Evolutionary conservation across 1,140 invertebrate genomes (phyloP).

Genomic region (Neoseiulus cucumeris): DNA sequence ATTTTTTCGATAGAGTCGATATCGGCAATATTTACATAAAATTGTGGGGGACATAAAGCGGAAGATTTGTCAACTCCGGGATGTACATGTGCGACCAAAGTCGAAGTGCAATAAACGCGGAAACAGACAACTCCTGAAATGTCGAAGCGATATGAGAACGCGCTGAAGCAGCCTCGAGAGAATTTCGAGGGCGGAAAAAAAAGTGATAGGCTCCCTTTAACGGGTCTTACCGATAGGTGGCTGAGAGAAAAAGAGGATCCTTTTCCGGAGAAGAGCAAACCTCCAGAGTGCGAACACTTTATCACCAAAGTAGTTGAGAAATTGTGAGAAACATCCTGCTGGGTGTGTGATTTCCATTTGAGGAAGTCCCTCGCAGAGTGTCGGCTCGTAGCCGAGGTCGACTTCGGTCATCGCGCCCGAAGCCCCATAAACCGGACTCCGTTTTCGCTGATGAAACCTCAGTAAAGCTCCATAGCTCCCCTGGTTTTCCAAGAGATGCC

Average conservation of each 20-base stretch:
- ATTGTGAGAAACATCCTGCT: slow-evolving; percentile 30
- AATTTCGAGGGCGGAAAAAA: no score
- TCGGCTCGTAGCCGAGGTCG: neutral
- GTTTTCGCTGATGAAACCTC: slow-evolving; percentile 28
- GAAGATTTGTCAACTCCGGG: slow-evolving; percentile 21
- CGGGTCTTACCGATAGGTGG: slow-evolving; percentile 30
- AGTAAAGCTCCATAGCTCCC: slow-evolving; percentile 27
- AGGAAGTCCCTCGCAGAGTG: neutral
- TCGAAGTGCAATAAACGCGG: slow-evolving; percentile 32
- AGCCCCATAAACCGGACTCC: slow-evolving; percentile 19
- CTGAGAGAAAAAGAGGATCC: slow-evolving; percentile 31
- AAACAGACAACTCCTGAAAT: slow-evolving; percentile 14
- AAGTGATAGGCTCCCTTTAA: no score
- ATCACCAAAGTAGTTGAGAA: slow-evolving; percentile 30
- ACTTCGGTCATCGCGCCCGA: neutral
- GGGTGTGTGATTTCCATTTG: slow-evolving; percentile 28
- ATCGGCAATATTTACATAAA: slow-evolving; percentile 32
- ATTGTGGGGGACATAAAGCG: slow-evolving; percentile 25
- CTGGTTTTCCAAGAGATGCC: slow-evolving; percentile 29
- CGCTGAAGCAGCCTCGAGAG: no score
- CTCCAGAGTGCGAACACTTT: slow-evolving; percentile 31
- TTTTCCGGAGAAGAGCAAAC: slow-evolving; percentile 27
- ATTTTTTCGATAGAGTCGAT: slow-evolving; percentile 23
- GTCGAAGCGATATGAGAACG: no score
- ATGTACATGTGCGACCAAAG: slow-evolving; percentile 27